Evolutionary conservation across 2,113 vertebrate genomes (phyloP).

Genomic region (Scopus umbretta): DNA sequence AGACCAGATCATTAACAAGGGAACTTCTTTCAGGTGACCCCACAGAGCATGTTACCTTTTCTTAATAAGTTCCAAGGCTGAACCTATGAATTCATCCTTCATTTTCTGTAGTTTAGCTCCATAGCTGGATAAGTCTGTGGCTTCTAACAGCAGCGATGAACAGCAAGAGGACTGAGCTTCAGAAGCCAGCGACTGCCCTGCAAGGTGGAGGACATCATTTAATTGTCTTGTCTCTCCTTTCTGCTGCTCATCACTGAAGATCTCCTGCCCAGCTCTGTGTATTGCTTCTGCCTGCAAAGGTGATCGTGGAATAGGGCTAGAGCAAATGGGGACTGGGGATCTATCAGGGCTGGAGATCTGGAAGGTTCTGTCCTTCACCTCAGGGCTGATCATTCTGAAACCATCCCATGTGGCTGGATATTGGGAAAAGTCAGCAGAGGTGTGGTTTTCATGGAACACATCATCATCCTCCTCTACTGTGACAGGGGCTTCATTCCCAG

Average conservation of each 20-base stretch:
- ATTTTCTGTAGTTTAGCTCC: constrained; percentile 88
- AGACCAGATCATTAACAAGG: neutral
- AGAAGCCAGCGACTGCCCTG: constrained; percentile 62
- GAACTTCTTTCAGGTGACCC: constrained; percentile 16
- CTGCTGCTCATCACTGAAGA: constrained; percentile 31
- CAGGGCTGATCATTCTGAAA: constrained; percentile 25
- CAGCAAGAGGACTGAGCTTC: constrained; percentile 84
- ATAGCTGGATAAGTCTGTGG: constrained; percentile 84
- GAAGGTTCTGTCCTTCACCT: neutral
- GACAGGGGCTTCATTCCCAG: neutral
- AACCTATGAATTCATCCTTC: constrained; percentile 86
- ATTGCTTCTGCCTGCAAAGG: constrained; percentile 69
- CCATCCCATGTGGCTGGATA: neutral
- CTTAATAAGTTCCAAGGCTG: constrained; percentile 88
- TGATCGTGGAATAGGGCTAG: constrained; percentile 77
- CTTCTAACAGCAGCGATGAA: constrained; percentile 83
- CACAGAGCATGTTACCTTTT: constrained; percentile 78
- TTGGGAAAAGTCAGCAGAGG: neutral
- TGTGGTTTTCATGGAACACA: constrained; percentile 53
- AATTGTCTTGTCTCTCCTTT: constrained; percentile 17
- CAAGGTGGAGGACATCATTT: constrained; percentile 55
- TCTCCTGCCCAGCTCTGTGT: constrained; percentile 33
- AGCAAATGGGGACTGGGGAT: constrained; percentile 68
- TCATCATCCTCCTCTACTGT: neutral
- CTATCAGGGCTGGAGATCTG: neutral